Conservation (phyloP, 2,888 invertebrate species). For the Amphiduros pacificus region DNA sequence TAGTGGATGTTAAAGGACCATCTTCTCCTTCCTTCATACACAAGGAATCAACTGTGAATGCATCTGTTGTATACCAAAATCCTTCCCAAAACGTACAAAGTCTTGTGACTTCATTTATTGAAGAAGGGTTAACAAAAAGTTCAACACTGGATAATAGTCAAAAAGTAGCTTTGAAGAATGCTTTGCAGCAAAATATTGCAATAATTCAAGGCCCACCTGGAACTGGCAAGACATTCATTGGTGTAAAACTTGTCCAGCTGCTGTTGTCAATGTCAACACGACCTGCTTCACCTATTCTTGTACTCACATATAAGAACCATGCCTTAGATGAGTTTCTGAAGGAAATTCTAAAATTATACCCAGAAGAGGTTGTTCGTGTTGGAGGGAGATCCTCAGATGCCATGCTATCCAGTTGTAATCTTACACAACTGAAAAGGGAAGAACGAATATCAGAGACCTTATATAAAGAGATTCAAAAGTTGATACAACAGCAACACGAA, state of each 20-base stretch:
- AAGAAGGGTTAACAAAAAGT: too few species aligned
- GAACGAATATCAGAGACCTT: too few species aligned
- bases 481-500: too few species aligned
- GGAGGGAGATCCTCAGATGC: constrained; percentile 28
- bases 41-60: too few species aligned
- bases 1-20: constrained; percentile 63
- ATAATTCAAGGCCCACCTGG: constrained; percentile 85
- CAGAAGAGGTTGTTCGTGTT: constrained; percentile 15
- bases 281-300: constrained; percentile 18
- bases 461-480: too few species aligned
- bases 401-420: too few species aligned
- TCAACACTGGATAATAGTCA: constrained; percentile 72
- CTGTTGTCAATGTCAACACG: constrained; percentile 1
- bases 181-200: constrained; percentile 73
- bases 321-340: constrained; percentile 28
- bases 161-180: constrained; percentile 69
- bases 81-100: too few species aligned
- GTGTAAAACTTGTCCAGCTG: constrained; percentile 68
- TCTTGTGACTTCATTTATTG: too few species aligned
- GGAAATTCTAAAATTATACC: constrained; percentile 3
- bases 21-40: constrained; percentile 45
- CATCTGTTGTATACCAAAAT: too few species aligned
- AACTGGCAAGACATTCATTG: constrained; percentile 79
- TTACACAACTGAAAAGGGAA: too few species aligned
- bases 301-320: constrained; percentile 30